Evolutionary conservation across 2,113 vertebrate species (phyloP).

Genomic region (Craseonycteris thonglongyai): DNA sequence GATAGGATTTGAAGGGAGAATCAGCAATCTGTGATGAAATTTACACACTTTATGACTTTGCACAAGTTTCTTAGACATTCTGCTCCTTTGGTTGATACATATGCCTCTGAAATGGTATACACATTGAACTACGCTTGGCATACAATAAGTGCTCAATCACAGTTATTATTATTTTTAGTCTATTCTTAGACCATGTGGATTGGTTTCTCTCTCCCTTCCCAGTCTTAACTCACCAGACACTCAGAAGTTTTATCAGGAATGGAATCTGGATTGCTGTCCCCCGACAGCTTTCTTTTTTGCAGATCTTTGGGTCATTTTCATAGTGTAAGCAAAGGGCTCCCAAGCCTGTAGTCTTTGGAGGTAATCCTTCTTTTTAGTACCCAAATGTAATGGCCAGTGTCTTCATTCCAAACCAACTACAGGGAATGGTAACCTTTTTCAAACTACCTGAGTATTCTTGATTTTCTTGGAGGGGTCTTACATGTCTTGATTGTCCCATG

Average conservation of each 20-base stretch:
- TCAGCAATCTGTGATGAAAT: neutral
- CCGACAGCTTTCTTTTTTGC: neutral
- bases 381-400: neutral
- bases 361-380: neutral
- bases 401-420: neutral
- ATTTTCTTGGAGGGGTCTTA: neutral
- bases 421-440: neutral
- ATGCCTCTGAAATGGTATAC: neutral
- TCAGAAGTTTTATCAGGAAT: neutral
- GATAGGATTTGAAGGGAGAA: neutral
- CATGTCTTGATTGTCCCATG: neutral
- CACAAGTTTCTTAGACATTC: neutral
- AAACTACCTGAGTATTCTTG: neutral
- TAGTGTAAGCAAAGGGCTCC: neutral
- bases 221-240: neutral
- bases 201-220: neutral
- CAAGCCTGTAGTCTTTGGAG: neutral
- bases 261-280: neutral
- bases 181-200: neutral
- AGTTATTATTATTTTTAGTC: neutral
- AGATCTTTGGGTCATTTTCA: neutral
- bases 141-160: neutral
- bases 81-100: neutral
- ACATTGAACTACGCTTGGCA: neutral
- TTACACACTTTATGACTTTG: neutral